Conservation (phyloP, 1,140 invertebrate genomes). For the Saxidomus purpurata region DNA sequence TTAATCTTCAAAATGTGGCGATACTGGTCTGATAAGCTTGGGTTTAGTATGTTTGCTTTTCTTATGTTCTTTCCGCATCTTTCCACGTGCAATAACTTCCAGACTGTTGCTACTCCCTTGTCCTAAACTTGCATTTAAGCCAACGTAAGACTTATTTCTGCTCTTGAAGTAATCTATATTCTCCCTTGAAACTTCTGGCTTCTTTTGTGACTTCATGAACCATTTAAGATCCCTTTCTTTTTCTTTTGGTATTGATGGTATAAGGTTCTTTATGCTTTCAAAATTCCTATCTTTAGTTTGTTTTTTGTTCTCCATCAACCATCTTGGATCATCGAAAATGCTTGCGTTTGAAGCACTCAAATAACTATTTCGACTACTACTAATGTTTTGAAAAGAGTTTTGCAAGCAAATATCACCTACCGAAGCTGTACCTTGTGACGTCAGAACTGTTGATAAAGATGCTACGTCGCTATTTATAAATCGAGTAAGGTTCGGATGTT, state of each 20-base stretch:
- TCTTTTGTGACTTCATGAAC: slow-evolving; percentile 42
- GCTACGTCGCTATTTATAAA: background rate
- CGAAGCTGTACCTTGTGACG: slow-evolving; percentile 39
- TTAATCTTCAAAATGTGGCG: slow-evolving; percentile 54
- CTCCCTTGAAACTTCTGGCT: slow-evolving; percentile 22
- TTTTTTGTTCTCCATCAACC: slow-evolving; percentile 45
- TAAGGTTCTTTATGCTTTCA: slow-evolving; percentile 23
- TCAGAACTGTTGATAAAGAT: background rate
- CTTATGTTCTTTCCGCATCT: background rate
- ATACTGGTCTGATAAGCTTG: slow-evolving; percentile 9
- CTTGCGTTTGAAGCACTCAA: slow-evolving; percentile 62
- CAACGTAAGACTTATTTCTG: slow-evolving; percentile 19
- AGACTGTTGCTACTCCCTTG: background rate
- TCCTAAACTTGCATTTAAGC: background rate
- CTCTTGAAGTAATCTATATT: slow-evolving; percentile 41
- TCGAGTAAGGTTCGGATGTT: slow-evolving; percentile 21
- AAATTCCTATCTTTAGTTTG: background rate
- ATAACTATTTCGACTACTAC: slow-evolving; percentile 63
- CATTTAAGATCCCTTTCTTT: slow-evolving; percentile 33
- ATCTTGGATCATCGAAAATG: slow-evolving; percentile 56
- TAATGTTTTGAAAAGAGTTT: slow-evolving; percentile 39
- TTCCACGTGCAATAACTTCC: slow-evolving; percentile 42
- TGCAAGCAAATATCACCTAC: slow-evolving; percentile 59
- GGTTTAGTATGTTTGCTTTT: slow-evolving; percentile 3
- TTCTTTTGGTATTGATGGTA: slow-evolving; percentile 13